Conservation (phyloP, 2,888 invertebrate genomes). For the Choristoneura rosaceana region DNA sequence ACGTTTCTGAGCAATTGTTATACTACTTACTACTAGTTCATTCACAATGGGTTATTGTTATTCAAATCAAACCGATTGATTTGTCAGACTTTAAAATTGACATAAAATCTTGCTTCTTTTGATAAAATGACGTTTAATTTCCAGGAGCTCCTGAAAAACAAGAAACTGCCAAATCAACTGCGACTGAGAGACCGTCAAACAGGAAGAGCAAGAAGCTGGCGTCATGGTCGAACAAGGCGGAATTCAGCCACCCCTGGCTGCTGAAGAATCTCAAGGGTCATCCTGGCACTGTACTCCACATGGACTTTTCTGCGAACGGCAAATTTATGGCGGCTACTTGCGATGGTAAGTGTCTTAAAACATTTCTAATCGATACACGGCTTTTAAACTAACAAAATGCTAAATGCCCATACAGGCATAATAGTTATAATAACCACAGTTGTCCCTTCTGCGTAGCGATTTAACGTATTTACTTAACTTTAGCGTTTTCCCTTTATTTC, state of each 20-base stretch:
- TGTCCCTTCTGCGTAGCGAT: not conserved
- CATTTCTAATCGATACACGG: not conserved
- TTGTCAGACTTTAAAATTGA: not conserved
- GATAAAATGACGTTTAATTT: slow-evolving; percentile 35
- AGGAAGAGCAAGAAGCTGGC: slow-evolving; percentile 84
- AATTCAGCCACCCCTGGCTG: slow-evolving; percentile 91
- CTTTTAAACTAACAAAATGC: slow-evolving; percentile 33
- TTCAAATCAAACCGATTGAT: not conserved
- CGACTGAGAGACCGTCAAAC: slow-evolving; percentile 61
- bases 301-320: slow-evolving; percentile 94
- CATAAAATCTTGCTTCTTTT: not conserved
- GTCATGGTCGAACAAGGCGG: slow-evolving; percentile 80
- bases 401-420: slow-evolving; percentile 8
- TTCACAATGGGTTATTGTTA: slow-evolving; percentile 10
- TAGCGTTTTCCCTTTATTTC: not conserved
- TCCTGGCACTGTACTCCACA: slow-evolving; percentile 89
- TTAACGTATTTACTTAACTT: not conserved
- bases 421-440: slow-evolving; percentile 25
- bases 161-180: slow-evolving; percentile 62
- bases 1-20: not conserved
- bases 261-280: slow-evolving; percentile 93
- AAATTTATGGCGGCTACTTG: slow-evolving; percentile 94
- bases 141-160: slow-evolving; percentile 68
- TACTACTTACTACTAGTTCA: not conserved
- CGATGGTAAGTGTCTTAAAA: slow-evolving; percentile 88